Evolutionary conservation across 92 coral and sea anemone species (phyloP), one percentile per base, ranked within the genome.

Genomic region (Micromussa lordhowensis): DNA sequence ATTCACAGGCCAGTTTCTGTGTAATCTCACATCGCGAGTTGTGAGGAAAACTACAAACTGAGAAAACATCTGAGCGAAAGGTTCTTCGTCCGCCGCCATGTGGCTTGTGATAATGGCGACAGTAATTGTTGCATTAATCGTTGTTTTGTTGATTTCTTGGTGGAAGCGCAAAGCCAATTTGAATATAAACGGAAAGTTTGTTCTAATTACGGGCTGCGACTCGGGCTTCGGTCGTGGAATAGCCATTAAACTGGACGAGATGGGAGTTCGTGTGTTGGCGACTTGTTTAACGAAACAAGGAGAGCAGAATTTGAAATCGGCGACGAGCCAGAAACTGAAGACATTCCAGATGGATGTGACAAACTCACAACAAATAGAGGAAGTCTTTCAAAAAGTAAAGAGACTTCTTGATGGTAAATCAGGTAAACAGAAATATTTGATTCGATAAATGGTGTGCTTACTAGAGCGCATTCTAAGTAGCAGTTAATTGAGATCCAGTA

Each of bases 251-350:
- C 74, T 96, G 75, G 95, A 96, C 79, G 22, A 85, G 61, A 81
- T 96, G 82, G 98, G 98, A 75, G 91, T 91, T 61, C 58, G 68
- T 77, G 98, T 96, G 59, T 80, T 96, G 75, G 98, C 96, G 63
- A 86, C 95, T 31, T 96, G 96, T 77, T 80, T 96, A 70, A 94
- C 96, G 32, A 91, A 89, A 24, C 88, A 89, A 12, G 95, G 95
- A 36, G 91, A 89, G 49, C 71, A 81, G 61, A 32, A 69, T 75
- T 91, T 92, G 85, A 87, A 85, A 28, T 59, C 85, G 18, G 86
- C 36, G 53, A 79, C 86, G 48, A 89, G 95, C 58, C 74, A 89
- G 34, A 85, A 80, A 49, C 82, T 92, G 19, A 71, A 82, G 36
- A 91, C 91, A 4, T 75, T 89, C 32, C 90, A 76, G 55, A 53